Percentiles rank a stretch among this genome's conserved stretches.
Evolutionary conservation across 92 coral and sea anemone species (phyloP).

Genomic region (Porites evermanni): DNA sequence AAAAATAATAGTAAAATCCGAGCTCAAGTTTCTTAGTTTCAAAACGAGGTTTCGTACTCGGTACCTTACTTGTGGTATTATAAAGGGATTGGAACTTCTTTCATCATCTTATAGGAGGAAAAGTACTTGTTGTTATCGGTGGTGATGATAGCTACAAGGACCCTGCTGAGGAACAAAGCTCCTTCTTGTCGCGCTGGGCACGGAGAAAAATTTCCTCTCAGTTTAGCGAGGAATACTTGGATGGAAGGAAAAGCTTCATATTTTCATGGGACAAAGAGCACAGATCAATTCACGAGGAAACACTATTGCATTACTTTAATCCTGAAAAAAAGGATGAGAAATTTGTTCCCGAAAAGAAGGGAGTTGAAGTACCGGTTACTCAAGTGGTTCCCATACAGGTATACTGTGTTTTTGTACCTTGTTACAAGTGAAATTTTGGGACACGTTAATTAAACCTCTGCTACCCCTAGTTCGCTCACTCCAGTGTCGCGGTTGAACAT

Average conservation of each 20-base stretch:
- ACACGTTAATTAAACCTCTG: too few relatives aligned
- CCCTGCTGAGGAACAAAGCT: slow-evolving; percentile 33
- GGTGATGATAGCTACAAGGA: slow-evolving; percentile 62
- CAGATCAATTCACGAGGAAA: slow-evolving; percentile 72
- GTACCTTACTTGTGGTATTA: too few relatives aligned
- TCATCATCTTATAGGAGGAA: slow-evolving; percentile 13
- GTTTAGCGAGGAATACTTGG: slow-evolving; percentile 51
- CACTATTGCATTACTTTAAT: slow-evolving; percentile 59
- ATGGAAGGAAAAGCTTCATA: slow-evolving; percentile 74
- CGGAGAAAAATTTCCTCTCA: slow-evolving; percentile 49
- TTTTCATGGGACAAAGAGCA: slow-evolving; percentile 74
- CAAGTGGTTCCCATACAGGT: background rate
- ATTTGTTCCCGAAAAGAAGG: slow-evolving; percentile 19
- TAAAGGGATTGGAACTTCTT: background rate
- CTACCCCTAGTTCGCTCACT: too few relatives aligned
- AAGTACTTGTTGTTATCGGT: slow-evolving; percentile 60
- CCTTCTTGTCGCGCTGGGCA: slow-evolving; percentile 69
- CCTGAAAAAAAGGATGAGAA: slow-evolving; percentile 27
- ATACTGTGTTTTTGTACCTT: too few relatives aligned
- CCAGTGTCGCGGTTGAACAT: too few relatives aligned
- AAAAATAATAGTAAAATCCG: too few relatives aligned
- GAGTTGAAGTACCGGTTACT: background rate
- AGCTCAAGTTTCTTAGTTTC: too few relatives aligned
- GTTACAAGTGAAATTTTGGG: too few relatives aligned
- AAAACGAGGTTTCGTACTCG: too few relatives aligned